These are phyloP conservation scores for Pachypeltis micranthus DNA, from an alignment of 1,140 invertebrate genomes.

Conservation along the genomic window DNA sequence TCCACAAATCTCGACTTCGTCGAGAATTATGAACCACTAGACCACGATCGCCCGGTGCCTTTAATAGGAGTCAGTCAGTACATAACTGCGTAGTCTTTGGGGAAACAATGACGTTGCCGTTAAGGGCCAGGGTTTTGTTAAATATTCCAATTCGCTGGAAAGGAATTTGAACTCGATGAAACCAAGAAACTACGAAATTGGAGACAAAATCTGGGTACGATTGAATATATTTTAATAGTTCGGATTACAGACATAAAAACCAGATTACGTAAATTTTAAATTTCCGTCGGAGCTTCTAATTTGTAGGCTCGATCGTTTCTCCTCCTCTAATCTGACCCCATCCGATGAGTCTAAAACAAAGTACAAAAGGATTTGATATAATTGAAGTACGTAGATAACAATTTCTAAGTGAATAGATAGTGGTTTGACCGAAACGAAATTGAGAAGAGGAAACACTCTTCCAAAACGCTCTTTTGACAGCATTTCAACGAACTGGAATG, in stretches of 20 bases:
- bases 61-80: not conserved
- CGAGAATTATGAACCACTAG: not conserved
- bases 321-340: slow-evolving; percentile 94
- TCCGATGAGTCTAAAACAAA: slow-evolving; percentile 69
- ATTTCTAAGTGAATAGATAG: too few relatives aligned
- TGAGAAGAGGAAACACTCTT: too few relatives aligned
- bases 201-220: not conserved
- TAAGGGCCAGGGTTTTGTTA: not conserved
- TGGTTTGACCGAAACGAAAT: too few relatives aligned
- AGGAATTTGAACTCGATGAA: too few relatives aligned
- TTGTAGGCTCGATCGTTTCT: slow-evolving; percentile 67
- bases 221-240: not conserved
- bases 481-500: too few relatives aligned
- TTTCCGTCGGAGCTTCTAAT: not conserved
- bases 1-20: too few relatives aligned
- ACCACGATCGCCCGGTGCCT: not conserved
- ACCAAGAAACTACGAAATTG: too few relatives aligned
- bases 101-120: not conserved
- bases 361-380: too few relatives aligned
- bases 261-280: not conserved
- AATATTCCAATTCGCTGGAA: too few relatives aligned
- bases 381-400: too few relatives aligned
- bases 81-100: not conserved
- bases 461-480: too few relatives aligned
- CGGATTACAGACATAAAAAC: not conserved